Percentiles rank a stretch among this genome's conserved stretches.
Evolutionary conservation across 1,140 invertebrate species (phyloP).

Genomic region (Pseudobourletiella spinata): DNA sequence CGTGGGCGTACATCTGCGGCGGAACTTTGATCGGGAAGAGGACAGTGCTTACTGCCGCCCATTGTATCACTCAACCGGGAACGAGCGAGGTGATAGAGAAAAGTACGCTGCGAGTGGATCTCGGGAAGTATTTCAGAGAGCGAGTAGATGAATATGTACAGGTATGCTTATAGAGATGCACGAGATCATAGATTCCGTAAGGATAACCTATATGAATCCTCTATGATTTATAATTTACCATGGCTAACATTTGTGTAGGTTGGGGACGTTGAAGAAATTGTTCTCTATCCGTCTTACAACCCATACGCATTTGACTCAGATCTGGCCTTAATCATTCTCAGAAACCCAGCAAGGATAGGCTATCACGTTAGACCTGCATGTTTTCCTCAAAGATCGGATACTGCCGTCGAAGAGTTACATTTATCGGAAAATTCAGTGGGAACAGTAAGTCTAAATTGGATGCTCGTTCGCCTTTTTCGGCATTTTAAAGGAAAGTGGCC

Average conservation of each 20-base stretch:
- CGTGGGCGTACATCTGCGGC: conserved; percentile 23
- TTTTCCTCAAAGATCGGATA: conserved; percentile 24
- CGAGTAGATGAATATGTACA: conserved; percentile 29
- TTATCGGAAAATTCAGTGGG: conserved; percentile 24
- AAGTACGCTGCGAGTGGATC: conserved; percentile 16
- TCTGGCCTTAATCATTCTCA: conserved; percentile 29
- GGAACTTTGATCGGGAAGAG: conserved; percentile 14
- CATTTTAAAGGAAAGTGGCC: no score
- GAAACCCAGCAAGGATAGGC: conserved; percentile 16
- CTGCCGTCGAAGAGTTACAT: conserved; percentile 27
- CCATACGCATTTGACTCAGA: conserved; percentile 33
- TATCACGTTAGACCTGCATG: conserved; percentile 34
- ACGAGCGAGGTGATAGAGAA: conserved; percentile 3
- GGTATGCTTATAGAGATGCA: no score
- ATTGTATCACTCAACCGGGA: conserved; percentile 23
- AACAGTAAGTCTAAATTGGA: conserved; percentile 28
- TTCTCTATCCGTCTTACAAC: conserved; percentile 26
- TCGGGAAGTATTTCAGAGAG: conserved; percentile 25
- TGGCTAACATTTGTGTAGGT: no score
- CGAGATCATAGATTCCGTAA: no score
- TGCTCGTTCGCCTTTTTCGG: no score
- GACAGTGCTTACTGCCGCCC: conserved; percentile 27
- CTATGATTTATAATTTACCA: no score
- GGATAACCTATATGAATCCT: no score
- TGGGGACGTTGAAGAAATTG: conserved; percentile 19